Base-by-base conservation (phyloP, 2,888 invertebrate genomes). In the Polyploca ridens region DNA sequence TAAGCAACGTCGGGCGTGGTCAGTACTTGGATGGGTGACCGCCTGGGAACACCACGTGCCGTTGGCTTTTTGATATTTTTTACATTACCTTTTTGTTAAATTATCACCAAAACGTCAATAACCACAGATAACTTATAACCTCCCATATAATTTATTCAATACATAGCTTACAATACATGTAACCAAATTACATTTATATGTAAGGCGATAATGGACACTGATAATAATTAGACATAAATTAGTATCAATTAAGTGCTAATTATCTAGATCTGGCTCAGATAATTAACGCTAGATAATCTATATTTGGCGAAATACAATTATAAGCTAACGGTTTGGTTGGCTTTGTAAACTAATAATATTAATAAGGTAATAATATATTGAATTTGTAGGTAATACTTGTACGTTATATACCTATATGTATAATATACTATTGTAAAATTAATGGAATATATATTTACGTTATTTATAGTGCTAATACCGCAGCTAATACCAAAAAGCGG, bases 1-100 rank as follows among this genome's bases (percentile, higher is more conserved):
- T 81, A 84, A 83, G 82, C 82, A 82, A 79, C 81, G 76, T 82
- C 77, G 82, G 83, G 83, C 81, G 82, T 72, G 78, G 61, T 85
- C 88, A 89, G 89, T 89, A 89, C 88, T 88, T 90, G 87, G 87
- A 91, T 90, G 90, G 90, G 90, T 90, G 90, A 90, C 90, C 89
- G 89, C 88, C 85, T 87, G 86, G 87, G 80, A 84, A 82, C 80
- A 83, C 81, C 79, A 71, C 85, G 84, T 84, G 82, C 75, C 78
- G 84, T 86, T 86, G 84, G 83, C 83, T 83, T 84, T 84, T 85
- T 83, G 54, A 10, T 5, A 49, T 49, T 49, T 49, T 16, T 49
- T 1, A 41, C 5, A 3, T 35, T 35, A 2, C 7, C 35, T 3
- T 7, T 35, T 6, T 35, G 35, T 5, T 35, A 35, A 35, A 7